Conservation (phyloP, 2,888 invertebrate genomes). For the Callimorpha dominula region DNA sequence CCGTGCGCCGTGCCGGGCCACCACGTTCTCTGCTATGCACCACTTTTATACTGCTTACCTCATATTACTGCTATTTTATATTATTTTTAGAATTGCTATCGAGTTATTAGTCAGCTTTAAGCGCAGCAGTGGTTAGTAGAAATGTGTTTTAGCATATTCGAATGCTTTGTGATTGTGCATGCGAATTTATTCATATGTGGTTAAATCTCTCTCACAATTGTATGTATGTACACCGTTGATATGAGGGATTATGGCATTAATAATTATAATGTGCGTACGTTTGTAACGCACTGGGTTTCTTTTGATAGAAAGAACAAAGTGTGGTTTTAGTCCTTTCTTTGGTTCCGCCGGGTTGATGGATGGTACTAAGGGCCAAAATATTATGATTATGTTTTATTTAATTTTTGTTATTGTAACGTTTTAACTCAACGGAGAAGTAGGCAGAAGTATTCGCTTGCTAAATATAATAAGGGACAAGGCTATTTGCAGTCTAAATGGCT, state of each 20-base stretch:
- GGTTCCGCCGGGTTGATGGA: too few relatives aligned
- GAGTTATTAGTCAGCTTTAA: constrained; percentile 19
- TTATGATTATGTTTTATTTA: too few relatives aligned
- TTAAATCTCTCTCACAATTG: background rate
- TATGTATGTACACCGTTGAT: background rate
- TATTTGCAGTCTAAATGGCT: background rate
- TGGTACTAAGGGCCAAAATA: too few relatives aligned
- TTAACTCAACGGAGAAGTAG: background rate
- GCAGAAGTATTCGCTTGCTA: background rate
- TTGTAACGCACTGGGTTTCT: background rate
- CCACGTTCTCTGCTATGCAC: constrained; percentile 69
- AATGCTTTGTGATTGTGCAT: constrained; percentile 3
- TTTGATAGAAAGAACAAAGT: background rate
- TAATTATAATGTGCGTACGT: background rate
- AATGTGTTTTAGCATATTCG: constrained; percentile 2
- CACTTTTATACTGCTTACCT: constrained; percentile 79
- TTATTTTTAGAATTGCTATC: constrained; percentile 50
- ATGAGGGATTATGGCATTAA: background rate
- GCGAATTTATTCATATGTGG: constrained; percentile 7
- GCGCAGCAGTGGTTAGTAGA: background rate
- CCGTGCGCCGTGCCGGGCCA: constrained; percentile 40
- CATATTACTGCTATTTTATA: constrained; percentile 63
- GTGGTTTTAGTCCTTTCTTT: too few relatives aligned
- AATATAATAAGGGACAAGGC: background rate
- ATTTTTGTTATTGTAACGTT: background rate